Conservation (phyloP, 2,888 invertebrate species). For the Thymelicus acteon region DNA sequence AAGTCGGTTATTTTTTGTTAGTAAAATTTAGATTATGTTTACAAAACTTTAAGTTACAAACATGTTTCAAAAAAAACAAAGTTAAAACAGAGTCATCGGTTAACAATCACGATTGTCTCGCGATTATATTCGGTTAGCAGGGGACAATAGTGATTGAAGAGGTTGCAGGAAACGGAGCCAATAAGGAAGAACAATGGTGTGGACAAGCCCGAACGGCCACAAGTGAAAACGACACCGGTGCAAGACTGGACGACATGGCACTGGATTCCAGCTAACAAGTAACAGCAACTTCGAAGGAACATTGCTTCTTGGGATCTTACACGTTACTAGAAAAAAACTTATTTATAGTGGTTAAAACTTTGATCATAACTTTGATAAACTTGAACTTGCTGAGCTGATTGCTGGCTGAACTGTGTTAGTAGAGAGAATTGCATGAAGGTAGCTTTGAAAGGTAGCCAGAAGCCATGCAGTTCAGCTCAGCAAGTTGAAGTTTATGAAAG, state of each 20-base stretch:
- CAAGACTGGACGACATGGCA: constrained; percentile 46
- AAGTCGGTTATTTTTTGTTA: too few species aligned
- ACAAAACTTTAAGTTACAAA: too few species aligned
- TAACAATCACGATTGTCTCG: constrained; percentile 32
- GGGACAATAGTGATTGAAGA: constrained; percentile 39
- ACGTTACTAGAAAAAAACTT: too few species aligned
- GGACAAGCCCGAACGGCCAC: constrained; percentile 64
- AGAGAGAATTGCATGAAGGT: too few species aligned
- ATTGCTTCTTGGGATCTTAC: constrained; percentile 2
- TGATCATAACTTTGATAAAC: too few species aligned
- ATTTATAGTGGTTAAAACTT: too few species aligned
- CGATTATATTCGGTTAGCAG: constrained; percentile 12
- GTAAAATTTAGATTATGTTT: too few species aligned
- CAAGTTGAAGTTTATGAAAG: too few species aligned
- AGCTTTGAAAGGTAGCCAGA: too few species aligned
- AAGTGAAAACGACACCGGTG: constrained; percentile 62
- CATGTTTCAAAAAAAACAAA: neutral
- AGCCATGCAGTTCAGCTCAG: too few species aligned
- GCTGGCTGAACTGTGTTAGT: too few species aligned
- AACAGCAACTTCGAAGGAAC: constrained; percentile 8
- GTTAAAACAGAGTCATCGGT: neutral
- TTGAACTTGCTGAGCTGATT: too few species aligned
- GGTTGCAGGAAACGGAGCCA: constrained; percentile 60
- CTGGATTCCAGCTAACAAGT: constrained; percentile 39
- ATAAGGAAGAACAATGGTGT: constrained; percentile 61